Evolutionary conservation across 2,888 invertebrate species (phyloP).

Genomic region (Bembecia ichneumoniformis): DNA sequence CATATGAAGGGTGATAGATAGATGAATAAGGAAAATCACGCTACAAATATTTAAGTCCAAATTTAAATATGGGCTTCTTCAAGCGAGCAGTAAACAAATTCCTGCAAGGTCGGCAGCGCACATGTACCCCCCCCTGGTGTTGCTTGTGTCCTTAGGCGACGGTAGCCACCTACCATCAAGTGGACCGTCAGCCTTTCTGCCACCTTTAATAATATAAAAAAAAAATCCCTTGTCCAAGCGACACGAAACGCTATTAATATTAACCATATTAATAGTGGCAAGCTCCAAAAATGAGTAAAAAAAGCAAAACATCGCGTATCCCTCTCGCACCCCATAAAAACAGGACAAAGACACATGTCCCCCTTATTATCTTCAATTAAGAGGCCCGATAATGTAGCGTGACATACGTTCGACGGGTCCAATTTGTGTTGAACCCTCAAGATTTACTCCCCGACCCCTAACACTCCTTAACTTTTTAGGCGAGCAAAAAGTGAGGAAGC

Average conservation of each 20-base stretch:
- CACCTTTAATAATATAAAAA: too few relatives aligned
- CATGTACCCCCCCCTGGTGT: too few relatives aligned
- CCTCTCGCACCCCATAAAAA: slow-evolving; percentile 63
- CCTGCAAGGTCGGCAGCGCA: too few relatives aligned
- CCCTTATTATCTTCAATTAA: slow-evolving; percentile 71
- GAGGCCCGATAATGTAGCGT: slow-evolving; percentile 64
- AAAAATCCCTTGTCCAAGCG: neutral
- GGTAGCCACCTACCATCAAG: too few relatives aligned
- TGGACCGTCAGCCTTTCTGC: too few relatives aligned
- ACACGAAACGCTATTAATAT: neutral
- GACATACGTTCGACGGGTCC: slow-evolving; percentile 52
- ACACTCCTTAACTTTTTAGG: neutral
- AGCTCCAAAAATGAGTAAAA: slow-evolving; percentile 37
- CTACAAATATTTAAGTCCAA: too few relatives aligned
- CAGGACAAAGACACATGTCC: slow-evolving; percentile 69
- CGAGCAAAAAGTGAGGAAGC: slow-evolving; percentile 12
- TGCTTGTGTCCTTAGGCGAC: too few relatives aligned
- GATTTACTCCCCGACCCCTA: slow-evolving; percentile 3
- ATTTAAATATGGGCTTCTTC: too few relatives aligned
- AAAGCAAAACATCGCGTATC: slow-evolving; percentile 51
- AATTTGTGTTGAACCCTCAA: slow-evolving; percentile 20
- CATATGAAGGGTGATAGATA: too few relatives aligned
- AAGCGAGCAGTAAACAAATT: too few relatives aligned
- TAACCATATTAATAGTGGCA: slow-evolving; percentile 38
- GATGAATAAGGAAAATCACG: too few relatives aligned